Conservation (phyloP, 1,140 invertebrate genomes). For the Atta cephalotes region DNA sequence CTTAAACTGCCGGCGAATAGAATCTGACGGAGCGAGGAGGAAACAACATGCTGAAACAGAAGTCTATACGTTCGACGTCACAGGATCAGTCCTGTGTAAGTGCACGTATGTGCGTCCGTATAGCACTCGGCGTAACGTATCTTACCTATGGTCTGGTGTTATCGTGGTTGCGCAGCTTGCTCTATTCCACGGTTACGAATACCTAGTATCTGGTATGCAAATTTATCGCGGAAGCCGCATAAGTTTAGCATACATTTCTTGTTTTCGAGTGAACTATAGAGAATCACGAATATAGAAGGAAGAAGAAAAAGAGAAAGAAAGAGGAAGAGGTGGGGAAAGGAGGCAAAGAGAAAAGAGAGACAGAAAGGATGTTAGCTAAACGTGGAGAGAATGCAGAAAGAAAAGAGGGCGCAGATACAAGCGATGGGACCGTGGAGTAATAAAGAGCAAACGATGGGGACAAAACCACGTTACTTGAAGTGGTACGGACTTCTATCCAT, state of each 20-base stretch:
- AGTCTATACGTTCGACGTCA: constrained; percentile 57
- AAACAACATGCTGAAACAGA: constrained; percentile 65
- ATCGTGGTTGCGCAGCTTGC: constrained; percentile 78
- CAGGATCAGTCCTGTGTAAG: constrained; percentile 9
- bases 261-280: constrained; percentile 71
- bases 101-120: constrained; percentile 9
- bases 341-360: background rate
- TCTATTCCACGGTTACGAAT: constrained; percentile 74
- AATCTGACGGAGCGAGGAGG: constrained; percentile 42
- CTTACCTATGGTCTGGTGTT: constrained; percentile 70
- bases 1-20: constrained; percentile 59
- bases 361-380: background rate
- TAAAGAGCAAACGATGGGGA: constrained; percentile 12
- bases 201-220: constrained; percentile 77
- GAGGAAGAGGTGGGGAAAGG: background rate
- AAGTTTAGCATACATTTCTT: constrained; percentile 79
- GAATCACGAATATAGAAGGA: constrained; percentile 21
- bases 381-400: background rate
- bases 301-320: background rate
- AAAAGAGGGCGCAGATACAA: background rate
- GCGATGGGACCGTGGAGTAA: background rate
- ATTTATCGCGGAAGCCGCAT: constrained; percentile 74
- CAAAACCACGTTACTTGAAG: constrained; percentile 48
- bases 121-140: constrained; percentile 61
- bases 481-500: constrained; percentile 41